phyloP scores from a whole-genome alignment of 1,140 invertebrate genomes.

The Chelonus insularis region DNA sequence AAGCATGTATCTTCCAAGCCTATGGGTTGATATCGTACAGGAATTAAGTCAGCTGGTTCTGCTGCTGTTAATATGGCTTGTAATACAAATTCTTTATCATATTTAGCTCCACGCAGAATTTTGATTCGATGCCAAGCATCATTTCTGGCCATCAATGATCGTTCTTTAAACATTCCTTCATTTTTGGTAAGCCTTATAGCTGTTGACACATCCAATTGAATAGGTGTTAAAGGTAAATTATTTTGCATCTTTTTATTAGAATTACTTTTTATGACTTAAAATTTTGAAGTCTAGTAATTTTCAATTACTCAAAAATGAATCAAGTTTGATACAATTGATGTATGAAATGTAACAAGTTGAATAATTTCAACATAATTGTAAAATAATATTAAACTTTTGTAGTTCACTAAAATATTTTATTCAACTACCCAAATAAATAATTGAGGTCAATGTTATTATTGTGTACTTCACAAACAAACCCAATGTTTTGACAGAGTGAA shows the following conservation, averaged over 20 bases:
- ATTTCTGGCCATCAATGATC: constrained; percentile 44
- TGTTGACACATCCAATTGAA: constrained; percentile 40
- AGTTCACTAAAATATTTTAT: too few relatives aligned
- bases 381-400: too few relatives aligned
- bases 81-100: constrained; percentile 54
- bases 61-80: constrained; percentile 56
- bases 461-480: too few relatives aligned
- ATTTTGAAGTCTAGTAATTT: too few relatives aligned
- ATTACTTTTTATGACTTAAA: too few relatives aligned
- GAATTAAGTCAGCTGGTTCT: constrained; percentile 60
- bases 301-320: too few relatives aligned
- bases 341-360: too few relatives aligned
- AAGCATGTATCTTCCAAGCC: constrained; percentile 53
- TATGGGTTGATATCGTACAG: constrained; percentile 54
- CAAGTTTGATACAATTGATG: too few relatives aligned
- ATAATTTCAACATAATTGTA: too few relatives aligned
- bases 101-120: constrained; percentile 43
- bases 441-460: too few relatives aligned
- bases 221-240: constrained; percentile 26
- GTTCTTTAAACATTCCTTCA: constrained; percentile 43
- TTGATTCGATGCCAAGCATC: constrained; percentile 53
- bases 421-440: too few relatives aligned
- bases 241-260: constrained; percentile 13
- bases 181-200: constrained; percentile 45
- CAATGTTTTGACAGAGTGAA: too few relatives aligned